Evolutionary conservation across 2,113 vertebrate genomes (phyloP).

Genomic region (Percina caprodes): DNA sequence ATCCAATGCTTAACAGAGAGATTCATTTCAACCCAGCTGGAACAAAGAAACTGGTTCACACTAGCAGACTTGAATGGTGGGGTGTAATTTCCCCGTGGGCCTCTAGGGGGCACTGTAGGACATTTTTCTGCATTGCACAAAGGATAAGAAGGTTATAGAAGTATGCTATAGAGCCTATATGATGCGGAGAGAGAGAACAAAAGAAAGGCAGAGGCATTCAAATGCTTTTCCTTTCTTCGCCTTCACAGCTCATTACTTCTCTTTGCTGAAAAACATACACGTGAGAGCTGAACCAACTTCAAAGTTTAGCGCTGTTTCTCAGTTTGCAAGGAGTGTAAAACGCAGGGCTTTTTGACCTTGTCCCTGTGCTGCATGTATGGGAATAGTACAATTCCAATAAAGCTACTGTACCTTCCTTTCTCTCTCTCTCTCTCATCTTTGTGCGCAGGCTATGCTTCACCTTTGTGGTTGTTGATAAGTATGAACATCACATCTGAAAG

Average conservation of each 20-base stretch:
- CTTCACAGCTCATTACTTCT: conserved; percentile 2
- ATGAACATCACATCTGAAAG: neutral
- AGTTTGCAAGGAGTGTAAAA: neutral
- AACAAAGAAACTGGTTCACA: conserved; percentile 57
- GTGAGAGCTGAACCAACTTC: neutral
- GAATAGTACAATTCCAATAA: neutral
- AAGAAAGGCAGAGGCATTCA: conserved; percentile 48
- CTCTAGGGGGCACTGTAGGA: conserved; percentile 66
- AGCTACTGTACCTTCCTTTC: neutral
- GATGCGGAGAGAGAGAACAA: conserved; percentile 59
- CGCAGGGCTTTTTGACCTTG: conserved; percentile 27
- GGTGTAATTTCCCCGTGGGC: neutral
- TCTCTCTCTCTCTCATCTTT: neutral
- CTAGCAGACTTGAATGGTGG: neutral
- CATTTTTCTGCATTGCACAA: conserved; percentile 57
- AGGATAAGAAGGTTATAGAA: conserved; percentile 26
- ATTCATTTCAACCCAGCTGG: conserved; percentile 31
- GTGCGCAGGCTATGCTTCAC: neutral
- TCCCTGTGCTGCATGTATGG: neutral
- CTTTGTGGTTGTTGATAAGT: neutral
- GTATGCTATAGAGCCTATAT: conserved; percentile 28
- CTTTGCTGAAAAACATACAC: conserved; percentile 6
- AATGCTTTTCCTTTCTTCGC: neutral
- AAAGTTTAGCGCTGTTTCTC: neutral
- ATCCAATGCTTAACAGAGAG: neutral